These are phyloP conservation scores for Hypotaenidia philippensis DNA, from an alignment of 2,797 vertebrate genomes.

Conservation along the genomic window DNA sequence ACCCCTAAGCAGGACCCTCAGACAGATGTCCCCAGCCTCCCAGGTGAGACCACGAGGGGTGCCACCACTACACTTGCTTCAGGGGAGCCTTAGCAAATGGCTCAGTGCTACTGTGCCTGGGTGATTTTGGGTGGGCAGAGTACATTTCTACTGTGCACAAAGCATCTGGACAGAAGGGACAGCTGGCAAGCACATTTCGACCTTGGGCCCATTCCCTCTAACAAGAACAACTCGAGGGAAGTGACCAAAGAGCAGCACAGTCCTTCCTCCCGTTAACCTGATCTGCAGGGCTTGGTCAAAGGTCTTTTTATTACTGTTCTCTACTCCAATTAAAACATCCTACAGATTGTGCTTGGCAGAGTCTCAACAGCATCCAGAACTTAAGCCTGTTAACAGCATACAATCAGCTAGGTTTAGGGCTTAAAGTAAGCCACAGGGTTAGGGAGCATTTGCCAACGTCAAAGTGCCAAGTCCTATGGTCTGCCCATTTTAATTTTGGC, in stretches of 20 bases:
- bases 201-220: neutral
- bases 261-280: neutral
- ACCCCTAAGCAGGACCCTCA: neutral
- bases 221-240: neutral
- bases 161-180: neutral
- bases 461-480: conserved; percentile 20
- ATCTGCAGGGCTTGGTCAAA: neutral
- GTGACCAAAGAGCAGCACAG: neutral
- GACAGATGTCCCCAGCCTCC: neutral
- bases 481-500: conserved; percentile 31
- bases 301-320: conserved; percentile 39
- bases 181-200: neutral
- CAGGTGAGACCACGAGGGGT: neutral
- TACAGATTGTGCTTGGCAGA: conserved; percentile 41
- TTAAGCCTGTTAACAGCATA: conserved; percentile 20
- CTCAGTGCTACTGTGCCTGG: neutral
- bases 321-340: conserved; percentile 42
- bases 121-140: neutral
- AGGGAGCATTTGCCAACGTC: conserved; percentile 23
- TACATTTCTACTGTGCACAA: conserved; percentile 6
- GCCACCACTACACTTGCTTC: neutral
- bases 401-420: conserved; percentile 3
- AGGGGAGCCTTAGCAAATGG: neutral
- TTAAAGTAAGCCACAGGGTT: conserved; percentile 41
- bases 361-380: neutral